Conservation (phyloP, 1,140 invertebrate genomes). For the Lordiphosa clarofinis region DNA sequence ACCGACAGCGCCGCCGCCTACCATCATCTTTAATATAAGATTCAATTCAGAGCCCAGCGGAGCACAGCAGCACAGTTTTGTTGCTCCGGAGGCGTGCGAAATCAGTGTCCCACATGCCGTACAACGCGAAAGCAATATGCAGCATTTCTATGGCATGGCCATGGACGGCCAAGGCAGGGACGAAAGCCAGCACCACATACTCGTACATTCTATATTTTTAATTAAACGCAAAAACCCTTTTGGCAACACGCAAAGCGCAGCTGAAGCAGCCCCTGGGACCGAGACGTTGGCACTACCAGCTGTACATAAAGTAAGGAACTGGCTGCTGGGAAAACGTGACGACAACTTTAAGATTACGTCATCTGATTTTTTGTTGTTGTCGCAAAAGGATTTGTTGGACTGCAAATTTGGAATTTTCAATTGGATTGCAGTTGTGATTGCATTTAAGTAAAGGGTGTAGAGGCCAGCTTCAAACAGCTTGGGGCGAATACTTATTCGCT, state of each 20-base stretch:
- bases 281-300: conserved; percentile 17
- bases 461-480: no score
- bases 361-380: no score
- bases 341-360: no score
- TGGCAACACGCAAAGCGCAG: conserved; percentile 58
- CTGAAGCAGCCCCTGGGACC: conserved; percentile 23
- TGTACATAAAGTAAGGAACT: no score
- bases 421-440: no score
- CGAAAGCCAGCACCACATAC: not conserved
- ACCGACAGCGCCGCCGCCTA: conserved; percentile 29
- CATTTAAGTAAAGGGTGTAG: no score
- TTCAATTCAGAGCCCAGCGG: conserved; percentile 54
- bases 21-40: conserved; percentile 75
- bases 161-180: conserved; percentile 31
- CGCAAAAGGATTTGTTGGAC: no score
- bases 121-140: conserved; percentile 62
- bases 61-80: conserved; percentile 29
- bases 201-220: conserved; percentile 67
- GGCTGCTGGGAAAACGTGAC: no score
- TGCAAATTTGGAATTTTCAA: no score
- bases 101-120: conserved; percentile 23
- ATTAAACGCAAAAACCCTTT: conserved; percentile 74
- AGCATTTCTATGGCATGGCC: conserved; percentile 67
- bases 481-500: no score
- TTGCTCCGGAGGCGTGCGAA: conserved; percentile 29